Evolutionary conservation across 2,888 invertebrate species (phyloP).

Genomic region (Drosophila flavopinicola): DNA sequence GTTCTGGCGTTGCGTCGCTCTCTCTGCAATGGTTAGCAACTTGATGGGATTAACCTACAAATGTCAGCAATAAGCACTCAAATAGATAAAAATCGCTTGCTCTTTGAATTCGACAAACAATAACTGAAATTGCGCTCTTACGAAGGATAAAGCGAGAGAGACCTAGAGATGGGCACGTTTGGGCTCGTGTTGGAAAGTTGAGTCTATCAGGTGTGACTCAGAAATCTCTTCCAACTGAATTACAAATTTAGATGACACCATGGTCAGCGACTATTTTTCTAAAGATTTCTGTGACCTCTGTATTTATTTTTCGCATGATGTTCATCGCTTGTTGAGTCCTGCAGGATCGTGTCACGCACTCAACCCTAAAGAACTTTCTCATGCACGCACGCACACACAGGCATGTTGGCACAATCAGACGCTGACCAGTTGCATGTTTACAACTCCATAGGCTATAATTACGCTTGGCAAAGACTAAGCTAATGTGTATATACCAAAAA

Average conservation of each 20-base stretch:
- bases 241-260: no score
- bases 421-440: conserved; percentile 69
- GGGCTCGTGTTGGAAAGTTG: not conserved
- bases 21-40: conserved; percentile 63
- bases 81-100: conserved; percentile 37
- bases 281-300: no score
- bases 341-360: not conserved
- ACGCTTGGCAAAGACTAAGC: conserved; percentile 29
- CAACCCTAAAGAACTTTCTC: conserved; percentile 13
- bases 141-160: conserved; percentile 36
- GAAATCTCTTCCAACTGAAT: no score
- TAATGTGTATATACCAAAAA: conserved; percentile 55
- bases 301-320: not conserved
- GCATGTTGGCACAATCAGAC: conserved; percentile 3
- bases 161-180: conserved; percentile 10
- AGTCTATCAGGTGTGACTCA: no score
- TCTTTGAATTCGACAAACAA: not conserved
- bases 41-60: conserved; percentile 67
- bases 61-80: conserved; percentile 32
- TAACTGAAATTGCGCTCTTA: conserved; percentile 8
- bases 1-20: conserved; percentile 42
- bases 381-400: conserved; percentile 3
- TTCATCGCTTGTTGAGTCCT: no score
- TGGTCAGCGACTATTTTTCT: no score
- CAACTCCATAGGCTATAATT: conserved; percentile 56